These are phyloP conservation scores for Phrynosoma blainvillii DNA, from an alignment of 2,113 vertebrate species.

Conservation along the genomic window DNA sequence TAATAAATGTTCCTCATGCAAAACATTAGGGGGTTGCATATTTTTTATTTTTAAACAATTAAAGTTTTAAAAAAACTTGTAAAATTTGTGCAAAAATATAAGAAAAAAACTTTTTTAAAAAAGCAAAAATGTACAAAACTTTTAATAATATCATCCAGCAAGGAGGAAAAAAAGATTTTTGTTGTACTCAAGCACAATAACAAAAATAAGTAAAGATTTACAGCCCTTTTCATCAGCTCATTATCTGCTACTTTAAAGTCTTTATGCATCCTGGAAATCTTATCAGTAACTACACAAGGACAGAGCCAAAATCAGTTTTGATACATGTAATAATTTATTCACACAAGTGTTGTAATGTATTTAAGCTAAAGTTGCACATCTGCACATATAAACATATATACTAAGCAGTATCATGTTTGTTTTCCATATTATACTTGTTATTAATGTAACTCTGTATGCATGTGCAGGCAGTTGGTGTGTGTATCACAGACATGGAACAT, in stretches of 20 bases:
- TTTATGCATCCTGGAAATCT: too few species aligned
- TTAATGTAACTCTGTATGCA: not conserved
- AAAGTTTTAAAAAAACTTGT: not conserved
- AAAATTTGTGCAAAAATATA: too few species aligned
- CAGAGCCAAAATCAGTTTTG: not conserved
- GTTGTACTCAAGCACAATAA: too few species aligned
- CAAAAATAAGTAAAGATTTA: too few species aligned
- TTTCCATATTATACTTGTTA: not conserved
- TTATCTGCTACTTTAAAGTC: not conserved
- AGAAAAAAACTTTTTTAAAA: too few species aligned
- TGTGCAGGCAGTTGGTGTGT: not conserved
- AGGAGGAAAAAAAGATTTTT: too few species aligned
- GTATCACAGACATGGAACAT: not conserved
- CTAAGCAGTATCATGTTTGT: not conserved
- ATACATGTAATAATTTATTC: not conserved
- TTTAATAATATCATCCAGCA: too few species aligned
- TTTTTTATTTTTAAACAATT: not conserved
- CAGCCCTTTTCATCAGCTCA: too few species aligned
- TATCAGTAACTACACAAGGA: not conserved
- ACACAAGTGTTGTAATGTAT: not conserved
- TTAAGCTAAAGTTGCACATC: too few species aligned
- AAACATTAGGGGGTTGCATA: too few species aligned
- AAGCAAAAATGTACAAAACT: too few species aligned
- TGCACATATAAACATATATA: not conserved
- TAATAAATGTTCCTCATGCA: too few species aligned